Base-by-base conservation (phyloP, 2,113 vertebrate genomes). In the Phaethon lepturus region DNA sequence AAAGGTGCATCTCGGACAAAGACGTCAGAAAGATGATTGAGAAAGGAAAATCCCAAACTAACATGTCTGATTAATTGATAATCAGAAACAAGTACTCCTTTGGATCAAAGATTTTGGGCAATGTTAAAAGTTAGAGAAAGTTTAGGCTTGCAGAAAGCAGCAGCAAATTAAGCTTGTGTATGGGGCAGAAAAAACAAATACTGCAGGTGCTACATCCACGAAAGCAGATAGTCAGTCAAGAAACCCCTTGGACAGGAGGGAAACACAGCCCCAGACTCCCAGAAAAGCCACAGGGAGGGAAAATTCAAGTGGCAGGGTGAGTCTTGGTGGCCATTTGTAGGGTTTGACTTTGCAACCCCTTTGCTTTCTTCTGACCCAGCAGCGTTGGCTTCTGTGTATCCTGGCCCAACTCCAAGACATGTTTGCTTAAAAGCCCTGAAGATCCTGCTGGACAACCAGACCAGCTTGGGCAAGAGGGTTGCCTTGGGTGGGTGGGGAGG, bases 51-150 rank as follows among this genome's bases (percentile, higher is more conserved):
- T 6, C 38, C 19, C 47, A 52, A 40, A 16, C 35, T 23, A n/a
- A 29, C 0, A 0, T 1, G 3, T 58, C 12, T 53, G 40, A n/a
- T n/a, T n/a, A n/a, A n/a, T n/a, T n/a, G n/a, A 42, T 2, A 47
- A 13, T 4, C 4, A 1, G 62, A 56, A 59, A 76, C 28, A 73
- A 52, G 47, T 7, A 3, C 6, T 53, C 12, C 28, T 88, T 76
- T n/a, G 31, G 49, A 42, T 40, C 29, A 59, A 9, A 63, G 38
- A 14, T 6, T n/a, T 38, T n/a, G 47, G 5, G 24, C n/a, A 24
- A 59, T 22, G 25, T 13, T 58, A 25, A 23, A 38, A 2, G 23
- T 0, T 8, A 3, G 40, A 82, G 56, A 69, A 64, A 53, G 52
- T 78, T 22, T 3, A 56, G 23, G 17, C 11, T 49, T 49, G 47